phyloP scores from a whole-genome alignment of 2,888 invertebrate genomes.

The Agrenia bidenticulata region DNA sequence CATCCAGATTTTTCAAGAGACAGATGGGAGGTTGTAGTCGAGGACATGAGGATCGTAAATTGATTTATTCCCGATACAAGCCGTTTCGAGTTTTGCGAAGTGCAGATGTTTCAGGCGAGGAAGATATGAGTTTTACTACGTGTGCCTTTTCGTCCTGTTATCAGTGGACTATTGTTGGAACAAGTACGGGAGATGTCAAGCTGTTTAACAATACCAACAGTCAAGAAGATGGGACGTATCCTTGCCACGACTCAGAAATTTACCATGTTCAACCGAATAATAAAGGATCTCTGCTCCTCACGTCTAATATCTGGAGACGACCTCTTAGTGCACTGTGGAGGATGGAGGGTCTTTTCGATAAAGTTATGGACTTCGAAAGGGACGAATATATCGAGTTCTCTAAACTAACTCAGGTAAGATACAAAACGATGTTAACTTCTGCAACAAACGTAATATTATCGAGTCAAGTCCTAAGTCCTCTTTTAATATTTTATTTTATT shows the following conservation, averaged over 20 bases:
- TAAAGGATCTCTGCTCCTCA: conserved; percentile 76
- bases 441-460: background rate
- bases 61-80: conserved; percentile 80
- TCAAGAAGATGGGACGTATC: conserved; percentile 72
- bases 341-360: conserved; percentile 57
- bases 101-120: conserved; percentile 27
- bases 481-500: conserved; percentile 19
- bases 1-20: conserved; percentile 35
- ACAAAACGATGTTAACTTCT: too few species aligned
- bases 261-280: conserved; percentile 74
- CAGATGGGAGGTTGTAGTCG: conserved; percentile 32
- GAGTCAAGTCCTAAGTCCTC: background rate
- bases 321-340: conserved; percentile 81
- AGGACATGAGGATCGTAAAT: conserved; percentile 67
- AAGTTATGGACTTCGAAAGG: conserved; percentile 59
- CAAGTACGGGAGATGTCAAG: conserved; percentile 86
- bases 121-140: conserved; percentile 65
- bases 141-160: conserved; percentile 68
- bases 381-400: conserved; percentile 92
- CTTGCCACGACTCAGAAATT: conserved; percentile 84
- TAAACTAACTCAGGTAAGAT: conserved; percentile 73
- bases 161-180: conserved; percentile 77
- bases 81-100: conserved; percentile 60
- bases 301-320: conserved; percentile 80
- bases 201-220: conserved; percentile 80